phyloP scores from a whole-genome alignment of 2,113 vertebrate species.

The Oreochromis tanganicae region DNA sequence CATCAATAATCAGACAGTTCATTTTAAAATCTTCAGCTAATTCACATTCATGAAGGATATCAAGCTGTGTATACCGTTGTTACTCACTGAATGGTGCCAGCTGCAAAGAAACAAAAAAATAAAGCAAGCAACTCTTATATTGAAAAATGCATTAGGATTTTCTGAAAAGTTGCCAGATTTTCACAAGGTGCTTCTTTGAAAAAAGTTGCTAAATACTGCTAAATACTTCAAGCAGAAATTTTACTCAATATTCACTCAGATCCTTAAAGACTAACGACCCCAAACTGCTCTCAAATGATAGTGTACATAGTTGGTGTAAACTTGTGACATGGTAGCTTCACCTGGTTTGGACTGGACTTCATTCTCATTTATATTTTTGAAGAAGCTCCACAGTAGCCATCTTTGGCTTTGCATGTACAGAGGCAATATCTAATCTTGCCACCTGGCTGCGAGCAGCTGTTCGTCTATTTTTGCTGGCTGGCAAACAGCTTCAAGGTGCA shows the following conservation, averaged over 20 bases:
- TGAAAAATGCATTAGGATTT: neutral
- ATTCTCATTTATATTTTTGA: neutral
- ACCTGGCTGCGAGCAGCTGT: neutral
- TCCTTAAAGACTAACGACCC: neutral
- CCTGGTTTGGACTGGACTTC: neutral
- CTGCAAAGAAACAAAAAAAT: neutral
- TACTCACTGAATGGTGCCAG: neutral
- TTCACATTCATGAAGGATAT: neutral
- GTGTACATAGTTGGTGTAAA: neutral
- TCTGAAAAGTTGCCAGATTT: neutral
- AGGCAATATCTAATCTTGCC: neutral
- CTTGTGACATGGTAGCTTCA: neutral
- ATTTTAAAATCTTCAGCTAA: neutral
- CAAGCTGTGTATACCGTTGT: neutral
- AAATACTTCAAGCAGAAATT: neutral
- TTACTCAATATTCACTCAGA: neutral
- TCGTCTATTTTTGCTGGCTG: neutral
- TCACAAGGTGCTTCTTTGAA: neutral
- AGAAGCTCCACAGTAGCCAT: neutral
- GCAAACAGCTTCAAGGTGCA: neutral
- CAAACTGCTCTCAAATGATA: neutral
- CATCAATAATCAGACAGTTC: neutral
- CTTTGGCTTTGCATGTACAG: neutral
- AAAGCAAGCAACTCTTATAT: neutral
- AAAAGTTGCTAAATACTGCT: neutral